Base-by-base conservation (phyloP, 2,797 vertebrate species). In the Chelonia mydas region DNA sequence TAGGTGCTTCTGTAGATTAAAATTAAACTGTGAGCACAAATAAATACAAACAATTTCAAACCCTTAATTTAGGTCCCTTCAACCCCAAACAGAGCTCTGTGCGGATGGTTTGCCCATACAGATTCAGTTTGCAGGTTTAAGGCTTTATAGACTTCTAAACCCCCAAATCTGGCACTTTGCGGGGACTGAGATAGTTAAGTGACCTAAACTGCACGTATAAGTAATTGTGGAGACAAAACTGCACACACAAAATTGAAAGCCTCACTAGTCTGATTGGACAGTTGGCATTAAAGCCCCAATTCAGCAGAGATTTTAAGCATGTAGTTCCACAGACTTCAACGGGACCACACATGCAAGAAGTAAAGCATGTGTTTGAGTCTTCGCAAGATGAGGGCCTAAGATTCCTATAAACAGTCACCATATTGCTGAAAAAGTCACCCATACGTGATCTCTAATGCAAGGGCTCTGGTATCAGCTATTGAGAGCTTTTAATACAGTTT, bases 271-370 rank as follows among this genome's bases (percentile, higher is more conserved):
- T 6, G 68, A 94, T 55, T 88, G 81, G 21, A 90, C 93, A 86
- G 23, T 3, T 88, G 54, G 94, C 77, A 78, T 47, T 90, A n/a
- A 96, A 86, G 84, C 80, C 84, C 7, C 10, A 68, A 37, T 87
- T 90, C 93, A 89, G 86, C 72, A 91, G 90, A 91, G 86, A 96
- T 96, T 23, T 33, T 84, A 95, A 96, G 94, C 82, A 92, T 90
- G 19, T 93, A 96, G 78, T 49, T 47, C 13, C 88, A 94, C 92
- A 78, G 81, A 97, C 82, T 97, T 86, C 88, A 97, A 55, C 81
- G 87, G 90, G 78, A 95, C 88, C 55, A 28, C 89, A 54, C 54
- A 91, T 88, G n/a, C 88, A 37, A 86, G 51, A 76, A 47, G n/a
- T 57, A 55, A 95, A 83, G 57, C 15, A 51, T 2, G 1, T 37